Evolutionary conservation across 64 coral and sea anemone genomes (phyloP).

Genomic region (Montipora foliosa): DNA sequence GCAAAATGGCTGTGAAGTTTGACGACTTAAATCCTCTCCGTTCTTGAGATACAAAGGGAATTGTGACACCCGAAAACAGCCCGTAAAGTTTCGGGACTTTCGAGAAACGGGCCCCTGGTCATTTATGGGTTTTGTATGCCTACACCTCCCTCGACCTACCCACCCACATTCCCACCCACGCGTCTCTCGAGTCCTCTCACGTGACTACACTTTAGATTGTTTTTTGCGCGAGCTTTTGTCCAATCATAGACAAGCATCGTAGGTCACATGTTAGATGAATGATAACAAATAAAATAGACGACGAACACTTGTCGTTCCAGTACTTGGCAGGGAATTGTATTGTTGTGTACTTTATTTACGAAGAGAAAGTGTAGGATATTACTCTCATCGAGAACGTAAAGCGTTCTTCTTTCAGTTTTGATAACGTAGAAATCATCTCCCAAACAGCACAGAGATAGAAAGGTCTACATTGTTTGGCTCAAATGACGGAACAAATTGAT

Average conservation of each 20-base stretch:
- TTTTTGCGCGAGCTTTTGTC: neutral
- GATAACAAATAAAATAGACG: conserved; percentile 55
- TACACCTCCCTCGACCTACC: neutral
- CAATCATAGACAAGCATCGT: conserved; percentile 41
- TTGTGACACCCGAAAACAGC: no score
- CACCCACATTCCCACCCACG: neutral
- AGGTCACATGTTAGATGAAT: conserved; percentile 58
- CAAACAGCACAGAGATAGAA: neutral
- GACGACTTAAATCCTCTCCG: no score
- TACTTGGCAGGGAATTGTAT: neutral
- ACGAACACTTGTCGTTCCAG: neutral
- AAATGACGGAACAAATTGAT: conserved; percentile 62
- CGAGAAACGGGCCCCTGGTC: no score
- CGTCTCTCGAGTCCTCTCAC: neutral
- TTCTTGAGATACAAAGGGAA: no score
- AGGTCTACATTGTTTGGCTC: neutral
- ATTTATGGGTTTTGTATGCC: neutral
- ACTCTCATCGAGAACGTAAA: neutral
- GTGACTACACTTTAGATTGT: conserved; percentile 4
- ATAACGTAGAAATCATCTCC: neutral
- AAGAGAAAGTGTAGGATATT: neutral
- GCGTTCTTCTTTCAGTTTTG: neutral
- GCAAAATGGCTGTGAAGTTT: no score
- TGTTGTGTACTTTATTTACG: no score
- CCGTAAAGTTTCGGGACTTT: no score